Percentiles rank a stretch among this genome's conserved stretches.
Evolutionary conservation across 2,797 vertebrate genomes (phyloP).

Genomic region (Cheirogaleus major): DNA sequence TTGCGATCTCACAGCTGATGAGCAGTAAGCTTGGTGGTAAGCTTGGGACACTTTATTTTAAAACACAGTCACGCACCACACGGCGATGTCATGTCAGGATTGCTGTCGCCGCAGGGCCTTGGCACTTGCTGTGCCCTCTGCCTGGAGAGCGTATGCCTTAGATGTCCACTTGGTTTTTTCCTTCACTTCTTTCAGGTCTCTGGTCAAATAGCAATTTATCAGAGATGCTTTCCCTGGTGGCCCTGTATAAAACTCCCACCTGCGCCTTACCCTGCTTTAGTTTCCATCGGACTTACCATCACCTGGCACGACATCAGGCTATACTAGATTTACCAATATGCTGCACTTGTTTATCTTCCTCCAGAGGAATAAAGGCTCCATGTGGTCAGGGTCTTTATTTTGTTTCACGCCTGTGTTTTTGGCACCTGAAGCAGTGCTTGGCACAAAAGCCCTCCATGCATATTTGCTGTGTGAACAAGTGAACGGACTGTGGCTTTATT

Average conservation of each 20-base stretch:
- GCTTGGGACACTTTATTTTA: too few species aligned
- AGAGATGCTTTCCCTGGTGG: background rate
- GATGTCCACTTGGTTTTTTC: background rate
- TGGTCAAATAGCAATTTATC: background rate
- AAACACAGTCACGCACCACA: too few species aligned
- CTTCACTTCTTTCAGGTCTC: background rate
- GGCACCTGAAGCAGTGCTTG: background rate
- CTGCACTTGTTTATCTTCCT: background rate
- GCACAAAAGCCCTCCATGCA: background rate
- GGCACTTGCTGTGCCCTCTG: background rate
- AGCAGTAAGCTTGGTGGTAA: too few species aligned
- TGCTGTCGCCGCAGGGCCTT: background rate
- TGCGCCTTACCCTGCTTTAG: background rate
- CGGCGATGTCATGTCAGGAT: too few species aligned
- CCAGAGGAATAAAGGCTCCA: background rate
- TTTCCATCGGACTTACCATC: background rate
- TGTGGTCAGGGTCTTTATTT: background rate
- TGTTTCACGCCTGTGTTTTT: background rate
- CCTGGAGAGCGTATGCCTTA: background rate
- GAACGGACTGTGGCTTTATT: background rate
- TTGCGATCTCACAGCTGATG: background rate
- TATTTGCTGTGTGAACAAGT: background rate
- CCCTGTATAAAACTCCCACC: background rate
- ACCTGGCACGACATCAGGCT: background rate
- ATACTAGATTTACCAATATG: background rate